Percentiles rank a stretch among this genome's conserved stretches.
These are phyloP conservation scores for Turnix velox DNA, from an alignment of 2,113 vertebrate species.

Conservation along the genomic window DNA sequence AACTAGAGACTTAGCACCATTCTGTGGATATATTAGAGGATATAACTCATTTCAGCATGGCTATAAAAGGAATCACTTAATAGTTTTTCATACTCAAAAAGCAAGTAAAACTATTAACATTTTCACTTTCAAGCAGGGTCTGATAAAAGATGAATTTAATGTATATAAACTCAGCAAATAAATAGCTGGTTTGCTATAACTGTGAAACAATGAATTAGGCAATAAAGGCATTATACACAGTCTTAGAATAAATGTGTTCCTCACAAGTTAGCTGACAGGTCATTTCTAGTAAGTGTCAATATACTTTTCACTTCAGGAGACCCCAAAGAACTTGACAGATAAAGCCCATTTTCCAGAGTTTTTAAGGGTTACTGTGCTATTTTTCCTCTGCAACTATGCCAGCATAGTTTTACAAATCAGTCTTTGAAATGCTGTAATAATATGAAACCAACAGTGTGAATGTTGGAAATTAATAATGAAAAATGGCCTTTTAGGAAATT, in stretches of 20 bases:
- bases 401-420: not conserved
- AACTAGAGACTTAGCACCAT: not conserved
- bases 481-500: not conserved
- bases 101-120: not conserved
- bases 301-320: not conserved
- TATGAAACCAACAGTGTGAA: not conserved
- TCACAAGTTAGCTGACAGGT: not conserved
- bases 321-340: not conserved
- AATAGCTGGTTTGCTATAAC: not conserved
- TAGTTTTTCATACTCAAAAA: not conserved
- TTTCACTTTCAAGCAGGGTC: not conserved
- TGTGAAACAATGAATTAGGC: not conserved
- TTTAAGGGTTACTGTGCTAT: not conserved
- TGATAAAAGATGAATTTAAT: not conserved
- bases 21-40: not conserved
- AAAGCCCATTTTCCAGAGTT: not conserved
- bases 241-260: not conserved
- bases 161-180: not conserved
- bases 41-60: not conserved
- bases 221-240: not conserved
- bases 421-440: not conserved
- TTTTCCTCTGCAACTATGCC: not conserved
- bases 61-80: not conserved
- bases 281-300: not conserved
- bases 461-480: not conserved